Evolutionary conservation across 2,113 vertebrate species (phyloP).

Genomic region (Amblyopsis rosae): DNA sequence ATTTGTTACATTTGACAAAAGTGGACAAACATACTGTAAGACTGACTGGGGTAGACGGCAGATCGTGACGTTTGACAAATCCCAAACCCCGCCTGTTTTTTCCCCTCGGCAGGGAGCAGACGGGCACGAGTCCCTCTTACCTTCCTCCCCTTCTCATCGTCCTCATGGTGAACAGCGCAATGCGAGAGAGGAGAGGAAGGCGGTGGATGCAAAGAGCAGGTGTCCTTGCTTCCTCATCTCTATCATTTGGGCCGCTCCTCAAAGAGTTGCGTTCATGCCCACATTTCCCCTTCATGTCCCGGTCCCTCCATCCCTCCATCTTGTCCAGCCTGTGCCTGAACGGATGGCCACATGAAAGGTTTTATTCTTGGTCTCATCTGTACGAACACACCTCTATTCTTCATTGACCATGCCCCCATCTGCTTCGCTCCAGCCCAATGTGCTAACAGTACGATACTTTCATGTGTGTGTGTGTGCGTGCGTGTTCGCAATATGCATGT

Average conservation of each 20-base stretch:
- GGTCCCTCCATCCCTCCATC: too few relatives aligned
- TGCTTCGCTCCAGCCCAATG: slow-evolving; percentile 1
- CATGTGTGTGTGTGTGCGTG: neutral
- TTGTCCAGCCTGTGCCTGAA: slow-evolving; percentile 1
- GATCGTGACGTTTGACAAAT: too few relatives aligned
- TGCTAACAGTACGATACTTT: neutral
- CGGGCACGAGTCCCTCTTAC: slow-evolving; percentile 42
- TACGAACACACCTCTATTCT: slow-evolving; percentile 48
- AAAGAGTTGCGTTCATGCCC: slow-evolving; percentile 36
- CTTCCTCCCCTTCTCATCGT: slow-evolving; percentile 38
- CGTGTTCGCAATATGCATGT: neutral
- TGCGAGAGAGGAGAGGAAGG: slow-evolving; percentile 52
- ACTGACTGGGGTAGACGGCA: too few relatives aligned
- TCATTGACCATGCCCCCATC: neutral
- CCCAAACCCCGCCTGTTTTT: too few relatives aligned
- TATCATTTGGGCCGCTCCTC: slow-evolving; percentile 59
- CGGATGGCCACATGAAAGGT: slow-evolving; percentile 49
- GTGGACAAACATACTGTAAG: too few relatives aligned
- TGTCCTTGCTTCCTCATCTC: slow-evolving; percentile 52
- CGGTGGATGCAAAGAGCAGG: slow-evolving; percentile 34
- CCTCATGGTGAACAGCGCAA: slow-evolving; percentile 65
- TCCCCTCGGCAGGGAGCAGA: slow-evolving; percentile 17
- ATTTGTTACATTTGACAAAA: too few relatives aligned
- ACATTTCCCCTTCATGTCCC: neutral
- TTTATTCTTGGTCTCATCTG: slow-evolving; percentile 36